phyloP scores from a whole-genome alignment of 2,888 invertebrate species.

The Pammene fasciana region DNA sequence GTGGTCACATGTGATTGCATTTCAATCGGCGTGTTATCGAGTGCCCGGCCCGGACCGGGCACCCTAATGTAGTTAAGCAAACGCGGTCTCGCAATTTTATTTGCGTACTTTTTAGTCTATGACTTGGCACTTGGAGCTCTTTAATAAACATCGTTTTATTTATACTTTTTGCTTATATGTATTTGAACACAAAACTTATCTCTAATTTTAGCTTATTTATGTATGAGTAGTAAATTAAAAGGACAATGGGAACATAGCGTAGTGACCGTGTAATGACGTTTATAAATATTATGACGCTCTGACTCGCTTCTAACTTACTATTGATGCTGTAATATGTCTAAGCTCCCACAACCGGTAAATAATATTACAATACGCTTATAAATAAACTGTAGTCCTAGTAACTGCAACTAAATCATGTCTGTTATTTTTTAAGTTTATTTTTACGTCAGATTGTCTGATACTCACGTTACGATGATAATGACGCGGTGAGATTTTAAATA shows the following conservation, averaged over 20 bases:
- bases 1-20: slow-evolving; percentile 68
- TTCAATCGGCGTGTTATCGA: slow-evolving; percentile 65
- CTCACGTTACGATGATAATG: slow-evolving; percentile 45
- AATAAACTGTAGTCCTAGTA: slow-evolving; percentile 52
- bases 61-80: slow-evolving; percentile 45
- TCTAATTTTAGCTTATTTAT: slow-evolving; percentile 35
- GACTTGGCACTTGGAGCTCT: slow-evolving; percentile 65
- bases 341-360: slow-evolving; percentile 61
- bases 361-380: slow-evolving; percentile 63
- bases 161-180: slow-evolving; percentile 42
- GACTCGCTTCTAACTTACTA: slow-evolving; percentile 52
- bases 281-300: slow-evolving; percentile 43
- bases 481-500: slow-evolving; percentile 53
- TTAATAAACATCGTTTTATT: slow-evolving; percentile 61
- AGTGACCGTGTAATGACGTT: slow-evolving; percentile 44
- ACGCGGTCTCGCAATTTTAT: slow-evolving; percentile 51
- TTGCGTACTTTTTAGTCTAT: slow-evolving; percentile 56
- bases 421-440: slow-evolving; percentile 34
- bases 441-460: slow-evolving; percentile 18
- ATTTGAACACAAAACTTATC: slow-evolving; percentile 34
- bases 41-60: slow-evolving; percentile 47
- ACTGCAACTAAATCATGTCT: slow-evolving; percentile 34
- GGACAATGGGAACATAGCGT: slow-evolving; percentile 45
- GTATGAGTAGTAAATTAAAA: slow-evolving; percentile 48
- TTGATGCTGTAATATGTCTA: slow-evolving; percentile 57